These are phyloP conservation scores for Todiramphus saurophagus DNA, from an alignment of 2,113 vertebrate species.

Conservation along the genomic window DNA sequence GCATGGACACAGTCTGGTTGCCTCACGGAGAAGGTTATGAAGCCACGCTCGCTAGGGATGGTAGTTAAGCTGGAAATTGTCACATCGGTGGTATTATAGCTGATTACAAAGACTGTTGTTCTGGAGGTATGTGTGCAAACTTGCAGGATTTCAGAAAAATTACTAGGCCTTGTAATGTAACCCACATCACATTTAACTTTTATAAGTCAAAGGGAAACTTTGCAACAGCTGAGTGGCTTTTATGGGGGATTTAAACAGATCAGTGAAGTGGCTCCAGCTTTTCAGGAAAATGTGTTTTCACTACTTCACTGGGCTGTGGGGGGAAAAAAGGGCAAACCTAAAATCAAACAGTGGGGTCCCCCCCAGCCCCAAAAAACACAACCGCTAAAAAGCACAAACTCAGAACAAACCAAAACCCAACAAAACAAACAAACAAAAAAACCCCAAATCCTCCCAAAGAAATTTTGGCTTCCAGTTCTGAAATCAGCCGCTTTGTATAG, in stretches of 20 bases:
- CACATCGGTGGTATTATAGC: neutral
- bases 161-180: neutral
- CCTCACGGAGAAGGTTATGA: rapidly evolving
- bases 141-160: neutral
- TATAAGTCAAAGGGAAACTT: neutral
- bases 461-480: neutral
- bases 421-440: neutral
- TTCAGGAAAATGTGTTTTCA: neutral
- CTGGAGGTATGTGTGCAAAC: neutral
- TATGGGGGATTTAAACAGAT: neutral
- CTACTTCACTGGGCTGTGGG: neutral
- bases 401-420: neutral
- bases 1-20: neutral
- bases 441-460: neutral
- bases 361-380: neutral
- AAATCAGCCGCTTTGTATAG: neutral
- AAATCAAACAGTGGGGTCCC: rapidly evolving
- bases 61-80: neutral
- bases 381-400: neutral
- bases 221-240: neutral
- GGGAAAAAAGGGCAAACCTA: neutral
- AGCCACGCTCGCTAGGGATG: neutral
- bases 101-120: neutral
- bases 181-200: no score
- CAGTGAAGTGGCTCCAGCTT: neutral